Evolutionary conservation across 2,797 vertebrate species (phyloP).

Genomic region (Hypotaenidia okinawae): DNA sequence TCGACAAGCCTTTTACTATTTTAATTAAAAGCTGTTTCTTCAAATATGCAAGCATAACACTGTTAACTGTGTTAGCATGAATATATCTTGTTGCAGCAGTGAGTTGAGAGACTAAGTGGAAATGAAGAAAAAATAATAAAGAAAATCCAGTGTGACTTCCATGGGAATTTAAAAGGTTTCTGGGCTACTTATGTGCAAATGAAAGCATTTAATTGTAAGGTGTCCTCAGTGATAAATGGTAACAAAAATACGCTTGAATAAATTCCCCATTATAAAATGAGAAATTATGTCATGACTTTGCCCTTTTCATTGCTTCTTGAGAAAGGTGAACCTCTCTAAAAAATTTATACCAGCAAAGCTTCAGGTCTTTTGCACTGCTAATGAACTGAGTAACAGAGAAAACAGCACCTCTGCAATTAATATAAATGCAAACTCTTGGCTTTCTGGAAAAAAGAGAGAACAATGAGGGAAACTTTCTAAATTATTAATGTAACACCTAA

Average conservation of each 20-base stretch:
- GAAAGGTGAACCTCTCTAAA: constrained; percentile 68
- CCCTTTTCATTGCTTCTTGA: constrained; percentile 67
- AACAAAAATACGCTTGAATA: constrained; percentile 55
- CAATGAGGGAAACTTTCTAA: background rate
- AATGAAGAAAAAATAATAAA: background rate
- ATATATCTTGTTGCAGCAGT: background rate
- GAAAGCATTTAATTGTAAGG: constrained; percentile 63
- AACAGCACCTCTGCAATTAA: constrained; percentile 14
- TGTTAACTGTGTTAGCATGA: background rate
- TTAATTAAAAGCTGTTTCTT: background rate
- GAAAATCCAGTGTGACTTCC: background rate
- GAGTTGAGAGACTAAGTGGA: background rate
- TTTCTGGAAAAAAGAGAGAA: background rate
- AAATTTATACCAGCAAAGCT: background rate
- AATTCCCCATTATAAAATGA: constrained; percentile 72
- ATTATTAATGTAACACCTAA: constrained; percentile 38
- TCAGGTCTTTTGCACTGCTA: constrained; percentile 39
- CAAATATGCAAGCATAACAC: background rate
- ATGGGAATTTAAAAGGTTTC: background rate
- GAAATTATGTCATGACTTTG: constrained; percentile 64
- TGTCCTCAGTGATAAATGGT: constrained; percentile 53
- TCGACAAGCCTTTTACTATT: background rate
- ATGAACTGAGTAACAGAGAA: constrained; percentile 62
- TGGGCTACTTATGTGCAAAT: constrained; percentile 50
- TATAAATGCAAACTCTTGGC: background rate